Evolutionary conservation across 2,113 vertebrate genomes (phyloP).

Genomic region (Phylloscopus trochilus): DNA sequence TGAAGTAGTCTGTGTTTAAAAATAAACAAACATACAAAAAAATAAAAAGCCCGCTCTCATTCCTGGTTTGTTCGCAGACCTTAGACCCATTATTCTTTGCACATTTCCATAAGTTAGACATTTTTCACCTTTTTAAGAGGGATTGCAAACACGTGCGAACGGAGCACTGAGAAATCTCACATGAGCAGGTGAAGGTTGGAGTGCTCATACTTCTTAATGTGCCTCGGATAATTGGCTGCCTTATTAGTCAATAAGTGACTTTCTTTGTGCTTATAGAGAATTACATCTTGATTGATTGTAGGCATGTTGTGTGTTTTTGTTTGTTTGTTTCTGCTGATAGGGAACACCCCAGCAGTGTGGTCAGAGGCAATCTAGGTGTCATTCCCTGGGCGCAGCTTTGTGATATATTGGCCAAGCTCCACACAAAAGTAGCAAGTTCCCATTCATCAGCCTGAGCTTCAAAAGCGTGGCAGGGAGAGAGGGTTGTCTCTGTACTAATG

Average conservation of each 20-base stretch:
- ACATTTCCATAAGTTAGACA: not conserved
- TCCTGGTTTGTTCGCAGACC: not conserved
- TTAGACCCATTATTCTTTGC: not conserved
- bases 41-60: fast-evolving
- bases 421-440: not conserved
- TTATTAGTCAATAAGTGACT: slow-evolving; percentile 25
- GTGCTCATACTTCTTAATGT: not conserved
- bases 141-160: fast-evolving
- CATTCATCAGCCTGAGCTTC: slow-evolving; percentile 36
- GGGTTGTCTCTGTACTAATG: slow-evolving; percentile 8
- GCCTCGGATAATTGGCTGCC: not conserved
- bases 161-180: not conserved
- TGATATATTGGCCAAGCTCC: not conserved
- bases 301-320: not conserved
- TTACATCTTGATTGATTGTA: not conserved
- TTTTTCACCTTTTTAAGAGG: not conserved
- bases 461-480: not conserved
- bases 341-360: not conserved
- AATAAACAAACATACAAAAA: not conserved
- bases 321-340: slow-evolving; percentile 18
- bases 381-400: not conserved
- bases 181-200: not conserved
- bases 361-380: not conserved
- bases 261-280: slow-evolving; percentile 11
- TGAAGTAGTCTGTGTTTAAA: not conserved